Conservation (phyloP, 2,797 vertebrate genomes). For the Tokudaia tokunoshimensis region DNA sequence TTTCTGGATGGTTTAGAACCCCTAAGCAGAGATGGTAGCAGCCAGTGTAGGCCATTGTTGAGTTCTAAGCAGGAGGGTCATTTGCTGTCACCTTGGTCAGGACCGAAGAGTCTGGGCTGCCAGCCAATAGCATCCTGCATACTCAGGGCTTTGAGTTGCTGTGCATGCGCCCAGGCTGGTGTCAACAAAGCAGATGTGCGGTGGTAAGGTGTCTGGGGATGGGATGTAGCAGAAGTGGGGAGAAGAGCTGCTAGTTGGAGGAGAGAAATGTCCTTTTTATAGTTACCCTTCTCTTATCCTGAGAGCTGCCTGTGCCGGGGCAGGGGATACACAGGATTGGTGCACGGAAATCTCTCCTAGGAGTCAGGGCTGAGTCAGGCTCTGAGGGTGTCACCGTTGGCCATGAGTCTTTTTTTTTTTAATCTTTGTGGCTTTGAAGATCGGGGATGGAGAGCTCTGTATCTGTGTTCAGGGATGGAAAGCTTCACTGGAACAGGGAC, state of each 20-base stretch:
- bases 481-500: neutral
- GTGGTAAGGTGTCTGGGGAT: neutral
- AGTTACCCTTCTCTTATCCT: neutral
- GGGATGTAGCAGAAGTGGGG: neutral
- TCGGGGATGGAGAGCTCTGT: neutral
- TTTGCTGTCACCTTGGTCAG: neutral
- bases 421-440: conserved; percentile 56
- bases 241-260: neutral
- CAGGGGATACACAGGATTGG: neutral
- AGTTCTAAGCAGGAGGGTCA: neutral
- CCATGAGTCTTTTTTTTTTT: neutral
- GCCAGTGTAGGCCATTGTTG: neutral
- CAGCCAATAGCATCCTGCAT: neutral
- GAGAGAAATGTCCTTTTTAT: neutral
- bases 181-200: neutral
- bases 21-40: neutral
- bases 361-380: conserved; percentile 10
- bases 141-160: rapidly evolving
- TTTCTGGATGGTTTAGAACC: neutral
- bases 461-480: no score
- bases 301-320: neutral
- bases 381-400: neutral
- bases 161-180: neutral
- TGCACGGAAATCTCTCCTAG: neutral
- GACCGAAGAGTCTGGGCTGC: neutral